Conservation (phyloP, 2,113 vertebrate species). For the Coracopsis vasa region DNA sequence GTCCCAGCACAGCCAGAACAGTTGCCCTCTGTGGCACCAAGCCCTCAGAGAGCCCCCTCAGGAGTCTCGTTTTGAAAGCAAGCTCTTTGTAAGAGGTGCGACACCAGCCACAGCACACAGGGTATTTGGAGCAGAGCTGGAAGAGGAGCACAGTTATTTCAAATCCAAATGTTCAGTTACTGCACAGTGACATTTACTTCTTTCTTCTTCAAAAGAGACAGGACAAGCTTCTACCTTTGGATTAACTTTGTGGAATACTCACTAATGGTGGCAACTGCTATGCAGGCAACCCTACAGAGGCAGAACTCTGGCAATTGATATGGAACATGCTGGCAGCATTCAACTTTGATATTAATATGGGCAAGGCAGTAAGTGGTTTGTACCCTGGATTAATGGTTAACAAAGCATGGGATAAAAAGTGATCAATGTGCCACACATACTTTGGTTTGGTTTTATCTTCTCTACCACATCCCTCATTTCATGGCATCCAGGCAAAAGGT, state of each 20-base stretch:
- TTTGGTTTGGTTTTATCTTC: not conserved
- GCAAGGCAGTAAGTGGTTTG: not conserved
- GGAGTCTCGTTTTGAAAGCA: not conserved
- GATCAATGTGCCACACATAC: not conserved
- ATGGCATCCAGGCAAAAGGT: not conserved
- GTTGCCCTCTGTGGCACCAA: not conserved
- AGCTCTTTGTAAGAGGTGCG: not conserved
- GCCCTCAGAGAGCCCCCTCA: not conserved
- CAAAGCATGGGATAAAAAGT: not conserved
- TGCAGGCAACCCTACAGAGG: not conserved
- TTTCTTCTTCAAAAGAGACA: not conserved
- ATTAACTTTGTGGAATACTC: not conserved
- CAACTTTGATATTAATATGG: not conserved
- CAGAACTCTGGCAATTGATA: not conserved
- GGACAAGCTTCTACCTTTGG: not conserved
- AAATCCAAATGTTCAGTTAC: not conserved
- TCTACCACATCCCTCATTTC: not conserved
- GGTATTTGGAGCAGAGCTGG: too few relatives aligned
- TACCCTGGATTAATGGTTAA: not conserved
- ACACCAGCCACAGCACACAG: not conserved
- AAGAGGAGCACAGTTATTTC: not conserved
- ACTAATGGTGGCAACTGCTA: not conserved
- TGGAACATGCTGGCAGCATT: not conserved
- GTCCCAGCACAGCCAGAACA: not conserved
- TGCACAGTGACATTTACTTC: not conserved